Evolutionary conservation across 1,140 invertebrate genomes (phyloP), one percentile per base, ranked within the genome.

Genomic region (Scaptomyza hsui): DNA sequence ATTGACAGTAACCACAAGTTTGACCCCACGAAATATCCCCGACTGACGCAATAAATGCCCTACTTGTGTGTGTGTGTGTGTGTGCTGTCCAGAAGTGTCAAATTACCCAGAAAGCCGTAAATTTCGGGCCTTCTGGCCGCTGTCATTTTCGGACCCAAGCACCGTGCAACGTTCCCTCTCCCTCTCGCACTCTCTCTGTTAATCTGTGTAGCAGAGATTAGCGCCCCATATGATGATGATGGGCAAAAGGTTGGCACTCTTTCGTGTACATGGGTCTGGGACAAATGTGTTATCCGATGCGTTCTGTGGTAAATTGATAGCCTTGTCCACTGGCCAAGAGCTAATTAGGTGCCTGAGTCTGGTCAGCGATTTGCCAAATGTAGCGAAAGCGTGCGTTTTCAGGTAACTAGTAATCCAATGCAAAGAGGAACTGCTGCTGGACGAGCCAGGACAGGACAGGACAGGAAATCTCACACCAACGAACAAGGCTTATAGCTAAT

Each of bases 51-150:
- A 29, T 29, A 29, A 26, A 13, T 39, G 16, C 24, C 16, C 29
- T 6, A 26, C 51, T 49, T 29, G 26, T 9, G 26, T 0, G 26
- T 6, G 26, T 1, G 26, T 29, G 26, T 9, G 6, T 60, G 71
- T 75, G 63, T 60, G 73, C 60, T 76, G 80, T 63, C 81, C 76
- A 35, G 52, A 29, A 80, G 81, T 86, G 81, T 83, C 80, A 83
- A 83, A 83, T 83, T 83, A 83, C 80, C 81, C 80, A 83, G 80
- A 83, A 83, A 85, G 76, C 81, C 76, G 80, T 86, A 83, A 80
- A 83, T 83, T 83, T 72, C 71, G 72, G 72, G 62, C 79, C 79
- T 85, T 75, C 80, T 83, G 79, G 75, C 80, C 62, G 72, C 72
- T 83, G 81, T 83, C 80, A 83, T 76, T 78, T 57, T 29, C 26